These are phyloP conservation scores for Daubentonia madagascariensis DNA, from an alignment of 2,113 vertebrate genomes.

Conservation along the genomic window DNA sequence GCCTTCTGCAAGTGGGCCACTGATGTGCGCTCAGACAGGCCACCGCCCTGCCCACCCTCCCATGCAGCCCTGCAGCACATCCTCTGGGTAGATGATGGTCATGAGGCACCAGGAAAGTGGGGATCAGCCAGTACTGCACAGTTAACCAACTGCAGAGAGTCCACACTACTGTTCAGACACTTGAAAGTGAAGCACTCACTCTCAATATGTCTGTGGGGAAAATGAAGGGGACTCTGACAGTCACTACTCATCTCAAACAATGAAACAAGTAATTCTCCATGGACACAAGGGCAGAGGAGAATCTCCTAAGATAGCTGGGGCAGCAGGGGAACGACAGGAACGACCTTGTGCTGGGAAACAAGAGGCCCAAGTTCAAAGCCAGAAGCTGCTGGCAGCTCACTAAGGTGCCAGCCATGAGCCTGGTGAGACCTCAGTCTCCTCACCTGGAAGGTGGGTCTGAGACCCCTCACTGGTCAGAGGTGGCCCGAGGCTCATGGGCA, in stretches of 20 bases:
- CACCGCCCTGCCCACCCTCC: background rate
- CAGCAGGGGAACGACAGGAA: background rate
- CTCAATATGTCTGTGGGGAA: rapidly evolving
- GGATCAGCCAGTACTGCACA: background rate
- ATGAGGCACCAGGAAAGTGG: rapidly evolving
- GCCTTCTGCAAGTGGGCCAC: background rate
- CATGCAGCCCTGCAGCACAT: background rate
- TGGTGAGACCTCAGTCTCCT: background rate
- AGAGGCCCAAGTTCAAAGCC: background rate
- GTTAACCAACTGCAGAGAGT: rapidly evolving
- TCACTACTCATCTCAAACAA: too few species aligned
- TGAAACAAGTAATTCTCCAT: rapidly evolving
- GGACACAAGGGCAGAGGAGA: background rate
- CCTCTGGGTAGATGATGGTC: background rate
- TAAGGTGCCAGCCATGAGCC: background rate
- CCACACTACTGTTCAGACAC: too few species aligned
- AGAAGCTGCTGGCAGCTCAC: background rate
- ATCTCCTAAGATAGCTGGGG: background rate
- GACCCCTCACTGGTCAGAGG: background rate
- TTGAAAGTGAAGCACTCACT: rapidly evolving
- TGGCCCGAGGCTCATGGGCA: background rate
- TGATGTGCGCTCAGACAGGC: too few species aligned
- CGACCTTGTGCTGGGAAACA: rapidly evolving
- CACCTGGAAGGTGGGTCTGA: background rate
- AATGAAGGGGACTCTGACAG: background rate